Base-by-base conservation (phyloP, 2,888 invertebrate species). In the Siphonodentalium dalli region DNA sequence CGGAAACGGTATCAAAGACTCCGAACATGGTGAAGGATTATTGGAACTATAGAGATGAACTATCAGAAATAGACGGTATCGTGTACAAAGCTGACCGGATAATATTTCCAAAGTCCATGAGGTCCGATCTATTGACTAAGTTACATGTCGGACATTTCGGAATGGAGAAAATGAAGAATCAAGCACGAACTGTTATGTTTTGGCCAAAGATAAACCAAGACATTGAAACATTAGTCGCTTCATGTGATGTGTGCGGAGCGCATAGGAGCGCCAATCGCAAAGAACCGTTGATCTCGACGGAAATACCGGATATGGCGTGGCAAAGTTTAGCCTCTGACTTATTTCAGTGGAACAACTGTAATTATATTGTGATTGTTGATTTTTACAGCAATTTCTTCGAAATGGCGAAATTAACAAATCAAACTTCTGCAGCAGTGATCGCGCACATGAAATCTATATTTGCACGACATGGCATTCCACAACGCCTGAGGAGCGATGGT, bases 131-230 rank as follows among this genome's bases (percentile, higher is more conserved):
- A 54, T 44, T 65, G 26, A 21, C 43, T 0, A 21, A 20, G n/a
- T 31, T 64, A 18, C 61, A 67, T 37, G 18, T 20, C n/a, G 56
- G 59, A 15, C 60, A 66, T 38, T 47, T 64, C 42, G 66, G 64
- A n/a, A 45, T 55, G 9, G 42, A 58, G 11, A 65, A 64, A 45
- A 49, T 34, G 8, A 11, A 50, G 18, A 31, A 35, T 20, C 37
- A 54, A 13, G 63, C 65, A 1, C 42, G 52, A 8, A 51, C 62
- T 20, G n/a, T 52, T 21, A 29, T 64, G 35, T 64, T 60, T 58
- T 64, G 65, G 61, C 64, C 61, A 7, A 28, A 42, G 2, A 57
- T 66, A 13, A 46, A 48, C 9, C 8, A 24, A 9, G 55, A 62
- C n/a, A 61, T 67, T 18, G 44, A 41, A 3, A 35, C 62, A 5